These are phyloP conservation scores for Galemys pyrenaicus DNA, from an alignment of 2,113 vertebrate species.

Conservation along the genomic window DNA sequence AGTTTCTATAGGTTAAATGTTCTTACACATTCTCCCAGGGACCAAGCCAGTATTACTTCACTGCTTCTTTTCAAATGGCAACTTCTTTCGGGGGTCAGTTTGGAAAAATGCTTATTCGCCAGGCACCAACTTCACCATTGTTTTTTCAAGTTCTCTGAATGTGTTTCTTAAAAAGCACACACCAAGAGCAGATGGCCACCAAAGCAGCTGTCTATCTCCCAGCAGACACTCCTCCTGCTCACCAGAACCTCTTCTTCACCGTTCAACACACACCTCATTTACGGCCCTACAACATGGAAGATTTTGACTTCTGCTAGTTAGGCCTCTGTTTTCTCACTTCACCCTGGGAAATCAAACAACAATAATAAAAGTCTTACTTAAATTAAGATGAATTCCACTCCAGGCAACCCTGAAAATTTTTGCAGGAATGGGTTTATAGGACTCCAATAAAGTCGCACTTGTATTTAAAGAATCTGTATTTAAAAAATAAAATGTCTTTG, in stretches of 20 bases:
- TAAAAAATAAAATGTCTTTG: background rate
- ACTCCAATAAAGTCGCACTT: background rate
- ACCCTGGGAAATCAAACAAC: background rate
- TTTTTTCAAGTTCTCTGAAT: background rate
- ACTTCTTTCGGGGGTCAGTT: background rate
- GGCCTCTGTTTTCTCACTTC: background rate
- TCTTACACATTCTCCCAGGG: background rate
- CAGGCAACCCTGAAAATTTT: background rate
- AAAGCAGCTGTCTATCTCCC: background rate
- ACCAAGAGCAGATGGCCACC: background rate
- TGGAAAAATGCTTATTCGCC: background rate
- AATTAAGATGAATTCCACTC: background rate
- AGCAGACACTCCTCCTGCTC: background rate
- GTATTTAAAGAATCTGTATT: background rate
- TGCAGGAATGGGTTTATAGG: background rate
- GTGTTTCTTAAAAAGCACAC: background rate
- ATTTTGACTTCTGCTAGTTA: background rate
- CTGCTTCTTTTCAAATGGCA: background rate
- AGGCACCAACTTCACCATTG: background rate
- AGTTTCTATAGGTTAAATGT: background rate
- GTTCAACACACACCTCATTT: background rate
- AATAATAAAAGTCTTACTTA: background rate
- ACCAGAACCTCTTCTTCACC: background rate
- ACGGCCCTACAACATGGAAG: background rate
- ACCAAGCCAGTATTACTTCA: background rate